phyloP scores from a whole-genome alignment of 2,113 vertebrate species.

The Poecilia latipinna region DNA sequence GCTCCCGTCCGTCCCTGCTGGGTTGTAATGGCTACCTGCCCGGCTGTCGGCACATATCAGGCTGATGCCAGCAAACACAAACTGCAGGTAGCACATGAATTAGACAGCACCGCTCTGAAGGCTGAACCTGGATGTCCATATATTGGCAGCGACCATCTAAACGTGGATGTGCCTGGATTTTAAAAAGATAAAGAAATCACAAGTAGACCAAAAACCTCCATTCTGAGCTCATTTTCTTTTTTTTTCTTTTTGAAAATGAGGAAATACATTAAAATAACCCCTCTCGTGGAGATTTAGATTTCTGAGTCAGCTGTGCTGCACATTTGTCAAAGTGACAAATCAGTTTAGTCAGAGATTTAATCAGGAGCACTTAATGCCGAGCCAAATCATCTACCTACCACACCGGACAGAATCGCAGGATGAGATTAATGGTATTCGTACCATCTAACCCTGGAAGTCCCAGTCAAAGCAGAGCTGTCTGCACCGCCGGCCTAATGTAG shows the following conservation, averaged over 20 bases:
- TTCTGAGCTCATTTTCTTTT: background rate
- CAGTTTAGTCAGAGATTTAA: constrained; percentile 9
- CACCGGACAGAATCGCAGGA: background rate
- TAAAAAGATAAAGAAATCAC: background rate
- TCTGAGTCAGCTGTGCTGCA: background rate
- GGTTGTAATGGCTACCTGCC: constrained; percentile 2
- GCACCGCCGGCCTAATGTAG: constrained; percentile 42
- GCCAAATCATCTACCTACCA: background rate
- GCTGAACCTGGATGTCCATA: background rate
- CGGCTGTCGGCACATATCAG: constrained; percentile 24
- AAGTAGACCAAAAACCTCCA: background rate
- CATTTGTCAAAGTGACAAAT: constrained; percentile 6
- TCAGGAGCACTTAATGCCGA: constrained; percentile 4
- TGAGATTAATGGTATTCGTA: constrained; percentile 14
- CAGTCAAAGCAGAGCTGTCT: constrained; percentile 10
- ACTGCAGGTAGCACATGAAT: constrained; percentile 15
- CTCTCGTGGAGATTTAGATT: background rate
- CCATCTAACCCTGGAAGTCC: constrained; percentile 2
- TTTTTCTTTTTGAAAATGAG: background rate
- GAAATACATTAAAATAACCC: background rate
- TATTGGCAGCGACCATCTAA: background rate
- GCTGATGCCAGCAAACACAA: constrained; percentile 20
- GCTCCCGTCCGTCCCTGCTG: constrained; percentile 6
- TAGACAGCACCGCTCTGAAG: constrained; percentile 3
- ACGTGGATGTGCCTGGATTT: background rate